Conservation (phyloP, 2,797 vertebrate genomes). For the Chelmon rostratus region DNA sequence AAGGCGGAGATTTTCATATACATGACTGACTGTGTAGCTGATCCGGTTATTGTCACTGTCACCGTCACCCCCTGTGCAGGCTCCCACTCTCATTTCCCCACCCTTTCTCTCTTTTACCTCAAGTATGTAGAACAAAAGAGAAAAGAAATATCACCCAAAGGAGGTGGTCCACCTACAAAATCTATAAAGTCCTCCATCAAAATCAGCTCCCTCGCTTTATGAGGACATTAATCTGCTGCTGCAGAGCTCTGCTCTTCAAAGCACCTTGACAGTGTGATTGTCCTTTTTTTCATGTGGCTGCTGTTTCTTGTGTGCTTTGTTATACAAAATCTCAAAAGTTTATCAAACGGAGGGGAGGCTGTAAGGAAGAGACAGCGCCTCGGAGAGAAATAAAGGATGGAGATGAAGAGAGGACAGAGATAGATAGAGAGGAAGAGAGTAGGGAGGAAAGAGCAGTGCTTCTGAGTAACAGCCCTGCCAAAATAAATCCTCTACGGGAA, state of each 20-base stretch:
- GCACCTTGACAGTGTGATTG: constrained; percentile 83
- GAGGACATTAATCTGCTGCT: constrained; percentile 85
- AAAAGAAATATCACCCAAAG: constrained; percentile 82
- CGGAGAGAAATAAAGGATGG: constrained; percentile 77
- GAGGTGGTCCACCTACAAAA: constrained; percentile 82
- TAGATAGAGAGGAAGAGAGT: constrained; percentile 76
- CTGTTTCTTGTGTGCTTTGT: constrained; percentile 78
- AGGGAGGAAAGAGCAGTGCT: constrained; percentile 75
- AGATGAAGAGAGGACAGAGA: constrained; percentile 80
- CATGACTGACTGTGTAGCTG: constrained; percentile 63
- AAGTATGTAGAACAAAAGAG: constrained; percentile 82
- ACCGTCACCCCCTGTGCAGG: constrained; percentile 43
- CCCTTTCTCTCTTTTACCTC: constrained; percentile 56
- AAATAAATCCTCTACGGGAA: constrained; percentile 79
- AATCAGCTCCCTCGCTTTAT: constrained; percentile 83
- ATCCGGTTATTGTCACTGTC: constrained; percentile 67
- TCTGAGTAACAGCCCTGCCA: constrained; percentile 81
- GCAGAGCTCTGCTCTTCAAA: constrained; percentile 84
- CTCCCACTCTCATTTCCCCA: constrained; percentile 43
- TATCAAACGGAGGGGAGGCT: constrained; percentile 79
- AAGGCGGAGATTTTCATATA: constrained; percentile 57
- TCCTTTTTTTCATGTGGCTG: constrained; percentile 70
- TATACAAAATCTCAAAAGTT: constrained; percentile 82
- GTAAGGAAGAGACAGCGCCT: constrained; percentile 66
- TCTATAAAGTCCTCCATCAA: constrained; percentile 88